Evolutionary conservation across 2,888 invertebrate species (phyloP), one percentile per base, ranked within the genome.

Genomic region (Oligia strigilis): DNA sequence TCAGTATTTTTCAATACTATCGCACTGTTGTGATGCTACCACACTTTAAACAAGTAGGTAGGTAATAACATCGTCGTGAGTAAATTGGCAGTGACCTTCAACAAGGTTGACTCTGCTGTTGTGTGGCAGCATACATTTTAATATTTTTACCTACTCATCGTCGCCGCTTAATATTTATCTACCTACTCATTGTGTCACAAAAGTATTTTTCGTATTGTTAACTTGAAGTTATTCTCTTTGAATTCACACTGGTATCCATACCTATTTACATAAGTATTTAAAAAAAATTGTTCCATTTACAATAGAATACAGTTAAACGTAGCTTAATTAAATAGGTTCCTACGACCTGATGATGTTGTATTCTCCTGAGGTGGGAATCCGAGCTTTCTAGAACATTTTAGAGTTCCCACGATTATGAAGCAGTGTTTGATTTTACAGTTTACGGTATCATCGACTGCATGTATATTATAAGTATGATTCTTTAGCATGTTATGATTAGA

Each of bases 71-170:
- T 46, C 58, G 29, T 29, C 29, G 29, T 29, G 49, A 70, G 75
- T 75, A 62, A 77, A 81, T 77, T 78, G 49, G 46, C 76, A 60
- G 17, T 77, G 81, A 87, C 87, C 86, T 86, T 84, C 66, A 77
- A 46, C 67, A 66, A 81, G 81, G 84, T 87, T 72, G 78, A 67
- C 55, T 49, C 60, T 67, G 74, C 29, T 75, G 66, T 60, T 1
- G 1, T 1, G 75, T 72, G 65, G 49, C 62, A 49, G 78, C 72
- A 75, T 83, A 83, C 11, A 80, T 85, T 86, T 73, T 52, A 64
- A 80, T 83, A 77, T 70, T 70, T 74, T 77, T 81, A 77, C 52
- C 52, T 46, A 66, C 23, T 71, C 66, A 29, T 49, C 55, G 81
- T 46, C 78, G 40, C 3, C 60, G 40, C 69, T 52, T 58, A n/a